Evolutionary conservation across 2,888 invertebrate species (phyloP).

Genomic region (Pemphredon lugubris): DNA sequence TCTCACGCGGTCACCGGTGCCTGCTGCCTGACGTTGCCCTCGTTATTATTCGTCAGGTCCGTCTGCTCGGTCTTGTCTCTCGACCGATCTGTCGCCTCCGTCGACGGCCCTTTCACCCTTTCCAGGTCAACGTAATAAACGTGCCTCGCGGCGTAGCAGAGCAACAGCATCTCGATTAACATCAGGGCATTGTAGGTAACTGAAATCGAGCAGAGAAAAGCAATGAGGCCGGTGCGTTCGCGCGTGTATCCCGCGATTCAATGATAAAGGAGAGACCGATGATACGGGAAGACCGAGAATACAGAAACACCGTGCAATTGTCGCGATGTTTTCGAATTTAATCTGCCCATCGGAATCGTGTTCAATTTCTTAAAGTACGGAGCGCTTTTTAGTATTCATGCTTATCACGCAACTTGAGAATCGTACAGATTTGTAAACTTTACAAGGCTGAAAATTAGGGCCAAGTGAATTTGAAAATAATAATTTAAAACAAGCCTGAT

Average conservation of each 20-base stretch:
- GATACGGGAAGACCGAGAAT: no score
- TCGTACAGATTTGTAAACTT: no score
- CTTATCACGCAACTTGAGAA: no score
- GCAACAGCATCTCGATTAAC: conserved; percentile 86
- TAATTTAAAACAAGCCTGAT: no score
- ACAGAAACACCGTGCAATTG: no score
- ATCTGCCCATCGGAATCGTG: no score
- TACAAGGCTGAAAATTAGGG: no score
- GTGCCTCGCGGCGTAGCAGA: conserved; percentile 85
- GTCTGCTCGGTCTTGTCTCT: conserved; percentile 66
- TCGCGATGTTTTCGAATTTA: no score
- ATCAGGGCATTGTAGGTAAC: conserved; percentile 87
- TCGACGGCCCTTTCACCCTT: conserved; percentile 33
- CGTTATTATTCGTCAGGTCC: conserved; percentile 67
- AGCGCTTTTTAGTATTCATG: no score
- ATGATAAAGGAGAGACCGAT: not conserved
- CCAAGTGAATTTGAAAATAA: no score
- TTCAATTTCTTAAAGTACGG: no score
- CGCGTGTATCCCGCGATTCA: not conserved
- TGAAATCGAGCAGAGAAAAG: conserved; percentile 77
- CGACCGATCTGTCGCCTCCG: conserved; percentile 61
- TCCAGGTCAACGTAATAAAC: conserved; percentile 83
- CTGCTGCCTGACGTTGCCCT: conserved; percentile 47
- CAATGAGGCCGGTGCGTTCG: conserved; percentile 26
- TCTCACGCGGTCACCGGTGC: conserved; percentile 27